A percentile compares a stretch with the other conserved stretches of the same genome.
These are phyloP conservation scores for Xyrauchen texanus DNA, from an alignment of 2,113 vertebrate species.

Conservation along the genomic window DNA sequence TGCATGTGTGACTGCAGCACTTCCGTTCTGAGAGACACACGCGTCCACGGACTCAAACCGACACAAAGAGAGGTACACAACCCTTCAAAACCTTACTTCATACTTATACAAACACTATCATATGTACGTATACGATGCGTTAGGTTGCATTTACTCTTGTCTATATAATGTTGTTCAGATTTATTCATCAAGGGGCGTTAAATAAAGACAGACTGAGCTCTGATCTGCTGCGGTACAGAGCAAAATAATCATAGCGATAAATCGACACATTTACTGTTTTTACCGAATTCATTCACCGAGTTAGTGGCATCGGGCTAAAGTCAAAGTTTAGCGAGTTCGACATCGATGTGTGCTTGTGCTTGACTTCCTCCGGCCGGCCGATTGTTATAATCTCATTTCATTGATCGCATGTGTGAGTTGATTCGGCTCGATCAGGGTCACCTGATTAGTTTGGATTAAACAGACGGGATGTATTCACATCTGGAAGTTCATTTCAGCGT, in stretches of 20 bases:
- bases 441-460: not conserved
- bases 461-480: not conserved
- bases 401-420: not conserved
- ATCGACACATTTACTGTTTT: constrained; percentile 30
- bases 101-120: not conserved
- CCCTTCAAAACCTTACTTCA: constrained; percentile 6
- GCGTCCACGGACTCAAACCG: constrained; percentile 77
- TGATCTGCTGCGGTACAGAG: not conserved
- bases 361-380: not conserved
- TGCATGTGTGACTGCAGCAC: constrained; percentile 73
- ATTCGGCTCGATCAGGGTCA: not conserved
- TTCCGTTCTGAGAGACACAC: constrained; percentile 86
- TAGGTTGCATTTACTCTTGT: not conserved
- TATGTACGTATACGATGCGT: not conserved
- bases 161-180: not conserved
- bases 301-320: too few relatives aligned
- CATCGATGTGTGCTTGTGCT: not conserved
- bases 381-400: not conserved
- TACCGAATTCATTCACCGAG: constrained; percentile 23
- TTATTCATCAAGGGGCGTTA: constrained; percentile 22
- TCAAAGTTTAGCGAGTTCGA: too few relatives aligned
- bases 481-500: not conserved
- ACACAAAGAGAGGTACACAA: constrained; percentile 82
- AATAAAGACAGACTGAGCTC: not conserved
- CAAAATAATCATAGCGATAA: too few relatives aligned